A percentile compares a stretch with the other conserved stretches of the same genome.
Evolutionary conservation across 2,797 vertebrate genomes (phyloP).

Genomic region (Prionace glauca): DNA sequence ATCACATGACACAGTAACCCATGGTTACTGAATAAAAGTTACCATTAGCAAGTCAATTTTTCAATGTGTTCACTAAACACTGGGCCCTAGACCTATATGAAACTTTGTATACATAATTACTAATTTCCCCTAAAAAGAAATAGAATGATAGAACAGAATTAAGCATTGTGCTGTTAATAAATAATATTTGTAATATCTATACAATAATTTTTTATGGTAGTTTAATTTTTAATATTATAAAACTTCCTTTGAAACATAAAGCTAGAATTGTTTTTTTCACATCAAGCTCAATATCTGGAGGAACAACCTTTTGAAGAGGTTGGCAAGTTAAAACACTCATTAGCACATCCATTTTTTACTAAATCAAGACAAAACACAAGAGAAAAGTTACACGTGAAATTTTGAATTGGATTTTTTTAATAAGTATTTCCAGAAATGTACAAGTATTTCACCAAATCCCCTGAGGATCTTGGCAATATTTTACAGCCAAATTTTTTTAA

Average conservation of each 20-base stretch:
- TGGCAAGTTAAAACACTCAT: slow-evolving; percentile 3
- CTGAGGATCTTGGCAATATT: background rate
- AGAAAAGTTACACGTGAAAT: background rate
- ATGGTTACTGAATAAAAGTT: slow-evolving; percentile 99
- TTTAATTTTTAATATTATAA: background rate
- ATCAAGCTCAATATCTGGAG: background rate
- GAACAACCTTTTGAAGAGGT: background rate
- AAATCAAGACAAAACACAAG: slow-evolving; percentile 24
- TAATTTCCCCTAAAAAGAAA: background rate
- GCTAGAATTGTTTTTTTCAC: background rate
- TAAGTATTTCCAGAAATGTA: background rate
- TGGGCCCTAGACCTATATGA: background rate
- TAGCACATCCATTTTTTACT: background rate
- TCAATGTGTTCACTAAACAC: slow-evolving; percentile 93
- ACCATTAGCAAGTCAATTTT: slow-evolving; percentile 99
- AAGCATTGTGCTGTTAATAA: background rate
- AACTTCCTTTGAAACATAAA: background rate
- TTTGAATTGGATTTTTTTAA: background rate
- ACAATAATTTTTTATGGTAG: background rate
- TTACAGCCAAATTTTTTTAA: background rate
- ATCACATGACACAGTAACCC: slow-evolving; percentile 99
- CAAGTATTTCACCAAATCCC: background rate
- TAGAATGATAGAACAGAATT: background rate
- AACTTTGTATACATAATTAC: background rate
- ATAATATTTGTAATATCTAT: background rate